Percentiles rank a stretch among this genome's conserved stretches.
phyloP scores from a whole-genome alignment of 2,113 vertebrate species.

The Anas platyrhynchos region DNA sequence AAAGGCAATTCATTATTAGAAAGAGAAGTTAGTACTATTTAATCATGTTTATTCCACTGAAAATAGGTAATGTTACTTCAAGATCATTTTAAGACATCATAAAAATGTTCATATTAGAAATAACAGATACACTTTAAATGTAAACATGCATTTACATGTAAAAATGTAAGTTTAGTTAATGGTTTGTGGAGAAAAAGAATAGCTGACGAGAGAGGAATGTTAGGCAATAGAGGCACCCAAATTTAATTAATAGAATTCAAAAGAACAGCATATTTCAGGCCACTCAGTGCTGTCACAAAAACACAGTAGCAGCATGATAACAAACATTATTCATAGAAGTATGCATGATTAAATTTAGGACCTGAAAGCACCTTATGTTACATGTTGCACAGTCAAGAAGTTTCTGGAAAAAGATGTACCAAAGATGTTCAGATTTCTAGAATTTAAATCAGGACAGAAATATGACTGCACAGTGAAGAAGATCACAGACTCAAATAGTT shows the following conservation, averaged over 20 bases:
- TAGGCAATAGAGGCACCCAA: not conserved
- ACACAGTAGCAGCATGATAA: not conserved
- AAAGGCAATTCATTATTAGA: not conserved
- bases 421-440: not conserved
- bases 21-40: not conserved
- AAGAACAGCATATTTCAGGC: not conserved
- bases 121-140: not conserved
- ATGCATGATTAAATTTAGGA: not conserved
- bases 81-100: not conserved
- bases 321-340: not conserved
- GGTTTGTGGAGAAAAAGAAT: not conserved
- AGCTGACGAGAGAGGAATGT: not conserved
- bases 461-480: not conserved
- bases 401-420: not conserved
- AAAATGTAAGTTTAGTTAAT: not conserved
- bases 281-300: not conserved
- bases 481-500: not conserved
- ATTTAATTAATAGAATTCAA: not conserved
- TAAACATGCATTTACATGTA: not conserved
- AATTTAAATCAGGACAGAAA: not conserved
- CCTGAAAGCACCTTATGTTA: not conserved
- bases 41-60: not conserved
- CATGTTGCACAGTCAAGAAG: not conserved
- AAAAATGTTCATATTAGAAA: not conserved
- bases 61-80: not conserved